Evolutionary conservation across 2,888 invertebrate species (phyloP).

Genomic region (Ochropleura plecta): DNA sequence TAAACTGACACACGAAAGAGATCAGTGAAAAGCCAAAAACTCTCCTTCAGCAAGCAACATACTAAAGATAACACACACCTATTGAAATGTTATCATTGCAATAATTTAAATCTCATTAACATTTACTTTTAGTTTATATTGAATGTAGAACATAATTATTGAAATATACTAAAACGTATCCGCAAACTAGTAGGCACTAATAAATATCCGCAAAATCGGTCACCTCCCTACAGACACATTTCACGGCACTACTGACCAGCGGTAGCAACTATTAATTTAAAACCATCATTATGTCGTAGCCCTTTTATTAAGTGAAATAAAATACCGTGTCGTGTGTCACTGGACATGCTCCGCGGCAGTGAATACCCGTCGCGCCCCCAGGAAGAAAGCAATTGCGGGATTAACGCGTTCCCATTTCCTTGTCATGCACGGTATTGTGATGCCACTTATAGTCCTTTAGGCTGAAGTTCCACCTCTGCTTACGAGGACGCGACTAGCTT

Average conservation of each 20-base stretch:
- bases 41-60: background rate
- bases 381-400: slow-evolving; percentile 74
- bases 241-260: background rate
- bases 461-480: background rate
- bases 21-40: background rate
- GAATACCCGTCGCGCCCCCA: slow-evolving; percentile 66
- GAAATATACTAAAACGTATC: background rate
- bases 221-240: slow-evolving; percentile 28
- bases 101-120: no score
- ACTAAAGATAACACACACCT: no score
- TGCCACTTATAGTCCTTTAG: slow-evolving; percentile 14
- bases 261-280: slow-evolving; percentile 27
- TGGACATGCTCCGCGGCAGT: slow-evolving; percentile 55
- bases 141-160: background rate
- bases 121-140: background rate
- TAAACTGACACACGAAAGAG: background rate
- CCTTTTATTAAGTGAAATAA: slow-evolving; percentile 27
- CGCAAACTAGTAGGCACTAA: background rate
- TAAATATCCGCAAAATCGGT: slow-evolving; percentile 35
- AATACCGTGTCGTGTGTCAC: slow-evolving; percentile 43
- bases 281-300: slow-evolving; percentile 26
- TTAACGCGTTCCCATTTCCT: slow-evolving; percentile 73
- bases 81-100: background rate
- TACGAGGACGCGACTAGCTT: background rate
- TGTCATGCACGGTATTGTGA: slow-evolving; percentile 42